A percentile compares a stretch with the other conserved stretches of the same genome.
Evolutionary conservation across 2,797 vertebrate genomes (phyloP).

Genomic region (Hirundo rustica): DNA sequence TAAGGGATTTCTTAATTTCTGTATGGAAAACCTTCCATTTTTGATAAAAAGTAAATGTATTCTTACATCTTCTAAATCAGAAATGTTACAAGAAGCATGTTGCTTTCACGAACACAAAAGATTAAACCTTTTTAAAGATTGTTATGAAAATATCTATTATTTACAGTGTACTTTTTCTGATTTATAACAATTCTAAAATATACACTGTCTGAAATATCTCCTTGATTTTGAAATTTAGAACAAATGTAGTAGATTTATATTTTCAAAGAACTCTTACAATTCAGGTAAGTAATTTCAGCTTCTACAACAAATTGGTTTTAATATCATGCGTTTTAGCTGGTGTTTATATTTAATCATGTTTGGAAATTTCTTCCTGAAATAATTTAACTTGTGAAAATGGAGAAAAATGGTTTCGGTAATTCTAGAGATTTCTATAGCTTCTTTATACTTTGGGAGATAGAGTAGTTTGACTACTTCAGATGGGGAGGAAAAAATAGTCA

Average conservation of each 20-base stretch:
- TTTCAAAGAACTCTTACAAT: not conserved
- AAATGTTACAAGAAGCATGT: not conserved
- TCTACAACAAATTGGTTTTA: not conserved
- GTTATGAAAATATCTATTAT: not conserved
- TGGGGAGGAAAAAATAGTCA: not conserved
- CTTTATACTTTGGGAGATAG: not conserved
- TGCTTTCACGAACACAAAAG: not conserved
- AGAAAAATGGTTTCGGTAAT: not conserved
- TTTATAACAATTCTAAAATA: not conserved
- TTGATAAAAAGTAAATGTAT: not conserved
- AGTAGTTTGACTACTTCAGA: not conserved
- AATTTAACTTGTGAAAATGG: not conserved
- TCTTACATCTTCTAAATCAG: not conserved
- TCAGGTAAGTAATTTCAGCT: not conserved
- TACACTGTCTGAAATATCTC: not conserved
- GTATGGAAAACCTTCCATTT: accelerated
- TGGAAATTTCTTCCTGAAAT: not conserved
- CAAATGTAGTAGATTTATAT: not conserved
- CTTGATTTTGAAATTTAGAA: not conserved
- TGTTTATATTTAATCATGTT: not conserved
- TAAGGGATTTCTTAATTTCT: not conserved
- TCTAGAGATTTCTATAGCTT: not conserved
- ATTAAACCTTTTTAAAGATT: not conserved
- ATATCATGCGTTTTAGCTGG: not conserved
- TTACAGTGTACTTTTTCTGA: not conserved